Evolutionary conservation across 2,888 invertebrate species (phyloP), one percentile per base, ranked within the genome.

Genomic region (Lamproptera curius): DNA sequence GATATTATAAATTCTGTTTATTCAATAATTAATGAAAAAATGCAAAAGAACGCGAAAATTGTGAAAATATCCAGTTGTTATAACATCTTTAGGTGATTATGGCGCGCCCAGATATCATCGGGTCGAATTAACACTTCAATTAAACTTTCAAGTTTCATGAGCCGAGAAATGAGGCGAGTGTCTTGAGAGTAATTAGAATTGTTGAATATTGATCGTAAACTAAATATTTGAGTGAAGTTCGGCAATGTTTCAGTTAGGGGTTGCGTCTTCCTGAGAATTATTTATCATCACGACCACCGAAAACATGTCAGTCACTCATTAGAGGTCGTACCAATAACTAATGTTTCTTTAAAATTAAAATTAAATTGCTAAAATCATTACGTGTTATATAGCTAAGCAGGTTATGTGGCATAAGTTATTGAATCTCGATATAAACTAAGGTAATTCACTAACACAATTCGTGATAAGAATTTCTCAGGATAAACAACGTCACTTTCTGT

Each of bases 41-140:
- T 17, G 20, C 2, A 15, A 35, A 10, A 36, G n/a, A 36, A 31
- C 4, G 31, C 13, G 9, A n/a, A 31, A 11, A 38, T n/a, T 28
- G 28, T n/a, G 39, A 38, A 34, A 16, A 42, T 34, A 39, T 15
- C 23, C 11, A 35, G 26, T 39, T 35, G 16, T 48, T 23, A 20
- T 11, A 26, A 20, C 39, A 35, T 26, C 28, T 3, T 6, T 26
- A 34, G 34, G 35, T 35, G 28, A 43, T 48, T 28, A 28, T 34
- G 39, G 48, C 35, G 17, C 41, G 40, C 37, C 20, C 34, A 36
- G 38, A 38, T 48, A 52, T 59, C 57, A 61, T 52, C 50, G 51
- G 43, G 55, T 57, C 54, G 55, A 64, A 63, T 67, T 63, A 65
- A 64, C 67, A 59, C 59, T 67, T 67, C 64, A 63, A 70, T 70